Conservation (phyloP, 2,888 invertebrate species). For the Neoascia interrupta region DNA sequence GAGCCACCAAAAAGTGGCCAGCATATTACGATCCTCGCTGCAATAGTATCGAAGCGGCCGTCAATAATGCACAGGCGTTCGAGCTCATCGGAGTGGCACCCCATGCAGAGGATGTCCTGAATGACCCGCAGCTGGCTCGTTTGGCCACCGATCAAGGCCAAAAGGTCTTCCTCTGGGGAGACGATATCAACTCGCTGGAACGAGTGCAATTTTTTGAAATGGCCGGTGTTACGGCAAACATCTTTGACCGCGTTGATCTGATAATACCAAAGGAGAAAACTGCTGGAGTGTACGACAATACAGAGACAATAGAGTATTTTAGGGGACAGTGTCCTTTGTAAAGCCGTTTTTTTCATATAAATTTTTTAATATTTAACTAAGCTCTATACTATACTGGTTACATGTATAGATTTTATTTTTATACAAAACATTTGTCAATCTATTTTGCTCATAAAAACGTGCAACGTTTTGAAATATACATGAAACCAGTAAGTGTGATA, state of each 20-base stretch:
- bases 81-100: conserved; percentile 94
- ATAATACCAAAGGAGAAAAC: conserved; percentile 73
- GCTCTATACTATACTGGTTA: too few relatives aligned
- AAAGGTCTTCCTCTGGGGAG: conserved; percentile 97
- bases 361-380: neutral
- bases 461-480: neutral
- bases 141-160: conserved; percentile 89
- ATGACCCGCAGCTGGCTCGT: conserved; percentile 86
- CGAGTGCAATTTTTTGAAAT: conserved; percentile 92
- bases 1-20: conserved; percentile 80
- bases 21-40: conserved; percentile 92
- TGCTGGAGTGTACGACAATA: conserved; percentile 42
- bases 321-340: conserved; percentile 57
- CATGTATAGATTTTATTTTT: too few relatives aligned
- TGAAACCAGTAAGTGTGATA: too few relatives aligned
- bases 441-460: too few relatives aligned
- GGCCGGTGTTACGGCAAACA: conserved; percentile 95
- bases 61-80: conserved; percentile 89
- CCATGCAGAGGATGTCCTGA: conserved; percentile 93
- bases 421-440: too few relatives aligned
- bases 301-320: conserved; percentile 57
- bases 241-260: conserved; percentile 93
- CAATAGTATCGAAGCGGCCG: conserved; percentile 88
- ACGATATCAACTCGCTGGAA: conserved; percentile 92
- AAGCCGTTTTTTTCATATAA: conserved; percentile 19